Percentiles rank a stretch among this genome's conserved stretches.
Conservation (phyloP, 1,140 invertebrate genomes). For the Meloidogyne chitwoodi region DNA sequence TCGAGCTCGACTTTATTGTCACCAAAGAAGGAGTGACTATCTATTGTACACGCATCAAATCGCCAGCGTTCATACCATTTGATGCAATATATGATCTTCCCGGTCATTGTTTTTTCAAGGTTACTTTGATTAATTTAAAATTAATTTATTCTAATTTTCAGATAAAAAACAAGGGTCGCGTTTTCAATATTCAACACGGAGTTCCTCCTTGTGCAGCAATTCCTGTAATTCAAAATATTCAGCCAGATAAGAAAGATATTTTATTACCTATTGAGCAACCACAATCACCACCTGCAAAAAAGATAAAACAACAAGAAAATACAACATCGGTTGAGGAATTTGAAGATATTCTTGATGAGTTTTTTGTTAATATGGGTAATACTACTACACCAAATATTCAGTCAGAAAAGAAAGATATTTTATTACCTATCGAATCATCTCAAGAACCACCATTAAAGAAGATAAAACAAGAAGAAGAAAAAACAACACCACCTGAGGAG, state of each 20-base stretch:
- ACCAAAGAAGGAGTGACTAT: conserved; percentile 1
- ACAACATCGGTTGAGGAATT: too few relatives aligned
- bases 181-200: background rate
- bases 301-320: too few relatives aligned
- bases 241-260: background rate
- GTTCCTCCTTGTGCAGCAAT: background rate
- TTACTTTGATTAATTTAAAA: background rate
- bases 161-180: background rate
- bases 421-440: background rate
- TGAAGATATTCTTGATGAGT: too few relatives aligned
- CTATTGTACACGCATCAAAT: background rate
- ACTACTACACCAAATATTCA: background rate
- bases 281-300: background rate
- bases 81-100: background rate
- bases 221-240: background rate
- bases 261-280: background rate
- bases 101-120: background rate
- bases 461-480: background rate
- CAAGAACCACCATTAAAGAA: background rate
- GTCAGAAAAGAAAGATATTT: background rate
- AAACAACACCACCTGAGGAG: background rate
- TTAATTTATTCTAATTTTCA: background rate
- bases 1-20: background rate
- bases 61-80: background rate
- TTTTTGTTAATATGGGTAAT: too few relatives aligned